Conservation (phyloP, 2,888 invertebrate genomes). For the Ophioninae sp. region DNA sequence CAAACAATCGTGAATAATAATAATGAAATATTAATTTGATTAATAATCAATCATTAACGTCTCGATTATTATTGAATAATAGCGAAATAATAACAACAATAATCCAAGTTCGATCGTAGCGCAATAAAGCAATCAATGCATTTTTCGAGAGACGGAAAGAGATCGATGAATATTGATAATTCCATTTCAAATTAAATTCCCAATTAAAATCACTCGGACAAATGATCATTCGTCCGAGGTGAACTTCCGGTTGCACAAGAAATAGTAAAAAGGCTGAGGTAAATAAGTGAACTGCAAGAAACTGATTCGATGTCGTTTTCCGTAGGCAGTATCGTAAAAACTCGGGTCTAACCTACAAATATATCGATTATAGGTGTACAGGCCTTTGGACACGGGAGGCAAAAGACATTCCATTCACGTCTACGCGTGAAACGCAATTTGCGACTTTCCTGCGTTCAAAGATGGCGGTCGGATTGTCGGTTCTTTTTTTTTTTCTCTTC, state of each 20-base stretch:
- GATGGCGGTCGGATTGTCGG: background rate
- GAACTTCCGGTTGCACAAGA: background rate
- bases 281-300: background rate
- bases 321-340: background rate
- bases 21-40: too few species aligned
- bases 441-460: background rate
- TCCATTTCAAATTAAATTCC: background rate
- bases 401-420: background rate
- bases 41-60: too few species aligned
- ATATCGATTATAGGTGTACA: background rate
- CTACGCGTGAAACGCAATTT: background rate
- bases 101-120: background rate
- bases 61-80: background rate
- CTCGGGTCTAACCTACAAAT: background rate
- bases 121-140: background rate
- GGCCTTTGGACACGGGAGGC: background rate
- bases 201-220: background rate
- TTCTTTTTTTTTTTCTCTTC: background rate
- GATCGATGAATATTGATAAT: background rate
- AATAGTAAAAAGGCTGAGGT: background rate
- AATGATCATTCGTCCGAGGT: background rate
- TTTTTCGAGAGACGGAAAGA: background rate
- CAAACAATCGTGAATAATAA: too few species aligned
- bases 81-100: background rate
- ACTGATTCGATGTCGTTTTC: background rate